A percentile compares a stretch with the other conserved stretches of the same genome.
phyloP scores from a whole-genome alignment of 1,140 invertebrate genomes.

The Drosophila grimshawi region DNA sequence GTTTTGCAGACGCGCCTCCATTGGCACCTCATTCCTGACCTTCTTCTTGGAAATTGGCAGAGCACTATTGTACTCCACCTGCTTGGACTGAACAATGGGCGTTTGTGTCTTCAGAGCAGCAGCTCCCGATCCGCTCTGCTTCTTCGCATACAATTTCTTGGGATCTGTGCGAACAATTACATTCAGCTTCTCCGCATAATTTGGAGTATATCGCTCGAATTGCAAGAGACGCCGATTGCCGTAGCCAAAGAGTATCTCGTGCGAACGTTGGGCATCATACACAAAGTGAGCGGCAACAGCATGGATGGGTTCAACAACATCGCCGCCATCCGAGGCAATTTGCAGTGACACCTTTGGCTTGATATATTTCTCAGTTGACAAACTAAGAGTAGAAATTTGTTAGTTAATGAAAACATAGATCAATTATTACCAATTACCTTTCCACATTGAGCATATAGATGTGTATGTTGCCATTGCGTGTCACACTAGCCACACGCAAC shows the following conservation, averaged over 20 bases:
- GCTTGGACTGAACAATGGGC: slow-evolving; percentile 83
- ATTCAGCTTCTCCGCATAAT: slow-evolving; percentile 86
- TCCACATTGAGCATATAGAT: slow-evolving; percentile 91
- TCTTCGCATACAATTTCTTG: slow-evolving; percentile 82
- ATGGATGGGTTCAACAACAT: slow-evolving; percentile 86
- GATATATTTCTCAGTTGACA: slow-evolving; percentile 88
- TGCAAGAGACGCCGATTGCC: slow-evolving; percentile 85
- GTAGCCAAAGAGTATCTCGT: slow-evolving; percentile 86
- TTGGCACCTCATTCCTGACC: slow-evolving; percentile 88
- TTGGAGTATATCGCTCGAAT: slow-evolving; percentile 89
- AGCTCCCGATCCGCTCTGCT: slow-evolving; percentile 71
- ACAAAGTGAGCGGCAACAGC: slow-evolving; percentile 85
- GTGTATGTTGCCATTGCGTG: slow-evolving; percentile 90
- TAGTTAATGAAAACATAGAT: neutral
- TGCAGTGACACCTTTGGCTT: slow-evolving; percentile 90
- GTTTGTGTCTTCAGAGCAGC: slow-evolving; percentile 85
- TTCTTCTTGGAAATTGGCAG: slow-evolving; percentile 84
- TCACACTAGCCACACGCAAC: slow-evolving; percentile 87
- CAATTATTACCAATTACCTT: slow-evolving; percentile 85
- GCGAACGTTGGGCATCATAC: slow-evolving; percentile 81
- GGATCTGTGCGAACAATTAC: slow-evolving; percentile 86
- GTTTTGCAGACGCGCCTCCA: slow-evolving; percentile 91
- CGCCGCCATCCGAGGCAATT: slow-evolving; percentile 87
- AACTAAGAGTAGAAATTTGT: slow-evolving; percentile 60
- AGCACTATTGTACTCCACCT: slow-evolving; percentile 75